Conservation (phyloP, 2,797 vertebrate species). For the Emys orbicularis region DNA sequence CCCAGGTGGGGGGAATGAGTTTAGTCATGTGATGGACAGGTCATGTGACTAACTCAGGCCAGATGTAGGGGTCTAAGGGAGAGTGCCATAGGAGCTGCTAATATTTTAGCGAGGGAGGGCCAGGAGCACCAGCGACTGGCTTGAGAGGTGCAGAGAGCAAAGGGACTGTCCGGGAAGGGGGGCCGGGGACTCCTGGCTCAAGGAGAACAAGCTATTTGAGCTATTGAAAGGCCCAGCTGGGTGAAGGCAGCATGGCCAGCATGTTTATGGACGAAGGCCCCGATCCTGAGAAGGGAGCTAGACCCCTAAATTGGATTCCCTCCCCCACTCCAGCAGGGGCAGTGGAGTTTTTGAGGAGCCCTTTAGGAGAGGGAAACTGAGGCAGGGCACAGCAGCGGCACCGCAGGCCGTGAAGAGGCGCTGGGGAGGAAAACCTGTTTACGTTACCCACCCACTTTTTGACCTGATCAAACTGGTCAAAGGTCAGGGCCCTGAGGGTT, state of each 20-base stretch:
- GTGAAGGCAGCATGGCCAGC: not conserved
- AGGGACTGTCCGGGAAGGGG: not conserved
- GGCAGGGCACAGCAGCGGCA: not conserved
- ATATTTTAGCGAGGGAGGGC: not conserved
- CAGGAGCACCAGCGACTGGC: not conserved
- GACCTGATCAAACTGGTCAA: too few species aligned
- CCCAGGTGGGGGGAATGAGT: too few species aligned
- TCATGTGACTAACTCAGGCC: not conserved
- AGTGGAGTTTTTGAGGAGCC: not conserved
- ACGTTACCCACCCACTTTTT: not conserved
- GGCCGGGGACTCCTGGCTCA: not conserved
- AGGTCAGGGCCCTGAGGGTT: not conserved
- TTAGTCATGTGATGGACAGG: not conserved
- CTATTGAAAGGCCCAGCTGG: not conserved
- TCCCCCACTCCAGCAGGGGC: not conserved
- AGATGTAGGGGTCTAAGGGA: not conserved
- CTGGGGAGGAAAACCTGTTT: not conserved
- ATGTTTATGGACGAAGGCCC: not conserved
- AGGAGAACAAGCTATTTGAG: not conserved
- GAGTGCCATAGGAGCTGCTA: not conserved
- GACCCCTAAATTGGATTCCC: not conserved
- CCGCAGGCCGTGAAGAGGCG: not conserved
- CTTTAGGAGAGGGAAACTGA: not conserved
- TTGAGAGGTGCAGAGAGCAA: not conserved
- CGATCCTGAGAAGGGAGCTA: not conserved